phyloP scores from a whole-genome alignment of 1,140 invertebrate species.

The Neodiprion fabricii region DNA sequence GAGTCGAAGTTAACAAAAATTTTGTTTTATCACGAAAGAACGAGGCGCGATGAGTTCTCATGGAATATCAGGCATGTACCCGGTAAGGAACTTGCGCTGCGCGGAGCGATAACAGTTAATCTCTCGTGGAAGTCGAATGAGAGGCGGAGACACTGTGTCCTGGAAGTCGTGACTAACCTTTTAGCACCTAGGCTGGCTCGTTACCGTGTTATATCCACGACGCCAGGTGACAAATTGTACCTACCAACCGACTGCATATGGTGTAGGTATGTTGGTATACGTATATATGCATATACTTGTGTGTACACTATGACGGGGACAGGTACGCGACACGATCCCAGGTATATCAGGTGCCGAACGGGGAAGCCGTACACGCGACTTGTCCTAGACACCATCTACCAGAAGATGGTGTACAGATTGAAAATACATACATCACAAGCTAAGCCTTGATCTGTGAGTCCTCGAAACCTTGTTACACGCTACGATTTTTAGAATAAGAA shows the following conservation, averaged over 20 bases:
- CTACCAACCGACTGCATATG: neutral
- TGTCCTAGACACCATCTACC: neutral
- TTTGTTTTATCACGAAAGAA: no score
- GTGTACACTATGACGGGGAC: neutral
- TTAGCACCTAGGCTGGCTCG: neutral
- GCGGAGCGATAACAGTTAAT: neutral
- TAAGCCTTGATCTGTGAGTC: no score
- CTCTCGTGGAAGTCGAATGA: neutral
- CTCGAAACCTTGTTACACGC: no score
- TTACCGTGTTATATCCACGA: slow-evolving; percentile 2
- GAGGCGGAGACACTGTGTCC: neutral
- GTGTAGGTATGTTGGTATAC: neutral
- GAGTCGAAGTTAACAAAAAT: no score
- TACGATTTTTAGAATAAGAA: no score
- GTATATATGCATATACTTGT: no score
- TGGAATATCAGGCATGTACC: no score
- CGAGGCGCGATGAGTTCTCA: no score
- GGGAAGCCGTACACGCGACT: neutral
- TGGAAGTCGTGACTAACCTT: slow-evolving; percentile 7
- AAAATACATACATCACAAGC: neutral
- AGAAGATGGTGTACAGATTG: neutral
- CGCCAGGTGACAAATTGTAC: slow-evolving; percentile 6
- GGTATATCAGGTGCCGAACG: neutral
- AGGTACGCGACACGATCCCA: neutral
- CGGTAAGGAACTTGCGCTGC: no score